Base-by-base conservation (phyloP, 1,140 invertebrate genomes). In the Tenebrio molitor region DNA sequence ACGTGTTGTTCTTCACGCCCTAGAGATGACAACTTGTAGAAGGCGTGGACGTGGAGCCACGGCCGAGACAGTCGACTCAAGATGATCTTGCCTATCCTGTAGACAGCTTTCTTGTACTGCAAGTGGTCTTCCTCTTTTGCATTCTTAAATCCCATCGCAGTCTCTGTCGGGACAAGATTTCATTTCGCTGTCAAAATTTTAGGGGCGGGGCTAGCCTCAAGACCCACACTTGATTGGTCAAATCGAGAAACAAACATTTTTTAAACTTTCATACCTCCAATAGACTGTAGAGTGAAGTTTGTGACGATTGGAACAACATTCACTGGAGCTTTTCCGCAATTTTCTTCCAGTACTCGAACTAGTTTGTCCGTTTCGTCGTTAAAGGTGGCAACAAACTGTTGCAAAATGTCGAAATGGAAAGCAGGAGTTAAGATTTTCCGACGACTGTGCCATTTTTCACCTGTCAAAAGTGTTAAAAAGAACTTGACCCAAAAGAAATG, bases 361-460 rank as follows among this genome's bases (percentile, higher is more conserved):
- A 93, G 76, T 21, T 86, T 84, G 1, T 83, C 74, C 16, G 87
- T 83, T 75, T 94, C 89, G 68, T 90, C 86, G 73, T 89, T 88
- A 79, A 95, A 92, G 2, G 92, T 84, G 4, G 86, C 84, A 1
- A 93, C 66, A 78, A 93, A 94, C 74, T 92, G 86, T 72, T 93
- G 86, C 1, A 95, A 82, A 67, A 95, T 93, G 58, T 88, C 88
- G 78, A 93, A 93, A 80, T 95, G 93, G 78, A 94, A 94, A 0
- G 91, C 88, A 8, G 92, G 92, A 0, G 93, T 95, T 1, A 95
- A 77, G 29, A 94, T 83, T 82, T 91, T 92, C 16, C 93, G 81
- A n/a, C n/a, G n/a, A 29, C 25, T 29, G 25, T 29, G 3, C 25
- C 8, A 29, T 4, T 29, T 29, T 29, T 29, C 8, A 29, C n/a